Conservation (phyloP, 2,797 vertebrate species). For the Hypotaenidia okinawae region DNA sequence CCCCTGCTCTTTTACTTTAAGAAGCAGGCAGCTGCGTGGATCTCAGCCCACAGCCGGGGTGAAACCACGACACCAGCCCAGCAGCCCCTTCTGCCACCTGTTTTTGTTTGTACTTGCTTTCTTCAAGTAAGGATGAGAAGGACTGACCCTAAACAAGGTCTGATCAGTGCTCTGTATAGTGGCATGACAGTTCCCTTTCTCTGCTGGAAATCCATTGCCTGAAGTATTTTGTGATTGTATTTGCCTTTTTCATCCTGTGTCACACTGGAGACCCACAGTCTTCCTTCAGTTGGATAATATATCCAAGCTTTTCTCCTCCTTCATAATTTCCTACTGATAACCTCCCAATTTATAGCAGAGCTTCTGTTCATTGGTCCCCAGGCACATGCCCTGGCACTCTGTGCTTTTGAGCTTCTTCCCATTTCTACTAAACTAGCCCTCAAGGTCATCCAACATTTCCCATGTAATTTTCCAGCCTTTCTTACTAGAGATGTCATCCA, state of each 20-base stretch:
- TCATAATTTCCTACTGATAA: not conserved
- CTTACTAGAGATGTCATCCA: not conserved
- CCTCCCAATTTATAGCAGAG: not conserved
- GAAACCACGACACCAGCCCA: not conserved
- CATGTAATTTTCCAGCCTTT: not conserved
- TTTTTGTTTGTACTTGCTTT: not conserved
- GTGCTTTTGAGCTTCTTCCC: conserved; percentile 1
- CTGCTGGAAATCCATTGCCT: not conserved
- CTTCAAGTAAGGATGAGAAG: not conserved
- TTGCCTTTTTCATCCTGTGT: not conserved
- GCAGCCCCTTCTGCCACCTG: not conserved
- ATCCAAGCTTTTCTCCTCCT: not conserved
- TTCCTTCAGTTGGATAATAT: not conserved
- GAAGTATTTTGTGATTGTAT: not conserved
- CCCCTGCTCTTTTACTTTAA: too few species aligned
- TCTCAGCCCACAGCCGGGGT: too few species aligned
- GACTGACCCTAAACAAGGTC: not conserved
- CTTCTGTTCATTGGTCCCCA: not conserved
- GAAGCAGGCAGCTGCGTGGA: too few species aligned
- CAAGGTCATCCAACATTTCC: not conserved
- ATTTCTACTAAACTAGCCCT: not conserved
- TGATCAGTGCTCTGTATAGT: not conserved
- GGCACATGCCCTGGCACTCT: not conserved
- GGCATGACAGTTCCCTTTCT: not conserved
- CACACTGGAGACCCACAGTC: not conserved